Conservation (phyloP, 2,113 vertebrate species). For the Paralichthys olivaceus region DNA sequence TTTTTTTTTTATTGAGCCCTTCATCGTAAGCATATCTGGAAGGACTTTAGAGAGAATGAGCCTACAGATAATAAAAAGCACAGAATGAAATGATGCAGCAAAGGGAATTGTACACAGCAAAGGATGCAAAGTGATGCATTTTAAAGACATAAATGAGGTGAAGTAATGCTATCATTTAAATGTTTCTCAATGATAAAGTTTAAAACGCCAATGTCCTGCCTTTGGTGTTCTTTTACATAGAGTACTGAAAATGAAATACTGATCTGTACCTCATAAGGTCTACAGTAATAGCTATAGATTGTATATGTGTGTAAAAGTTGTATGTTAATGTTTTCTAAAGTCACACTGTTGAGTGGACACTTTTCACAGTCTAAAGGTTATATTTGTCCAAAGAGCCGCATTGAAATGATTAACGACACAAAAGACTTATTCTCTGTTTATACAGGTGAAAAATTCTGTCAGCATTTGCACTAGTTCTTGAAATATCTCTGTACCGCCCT, state of each 20-base stretch:
- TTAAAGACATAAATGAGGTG: not conserved
- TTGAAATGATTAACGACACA: slow-evolving; percentile 32
- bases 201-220: not conserved
- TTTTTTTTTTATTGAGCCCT: slow-evolving; percentile 7
- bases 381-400: slow-evolving; percentile 47
- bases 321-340: slow-evolving; percentile 4
- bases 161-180: not conserved
- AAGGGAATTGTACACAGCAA: slow-evolving; percentile 4
- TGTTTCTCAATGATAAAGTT: slow-evolving; percentile 4
- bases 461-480: slow-evolving; percentile 21
- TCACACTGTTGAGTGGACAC: slow-evolving; percentile 5
- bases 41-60: slow-evolving; percentile 1
- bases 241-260: slow-evolving; percentile 6
- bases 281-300: not conserved
- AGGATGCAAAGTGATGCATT: not conserved
- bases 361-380: slow-evolving; percentile 52
- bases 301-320: not conserved
- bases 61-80: not conserved
- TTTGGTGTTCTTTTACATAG: not conserved
- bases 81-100: slow-evolving; percentile 19
- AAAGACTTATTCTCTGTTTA: slow-evolving; percentile 29
- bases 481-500: not conserved
- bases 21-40: not conserved
- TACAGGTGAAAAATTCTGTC: slow-evolving; percentile 12
- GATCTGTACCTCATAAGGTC: slow-evolving; percentile 4